Conservation (phyloP, 2,888 invertebrate species). For the Aelia acuminata region DNA sequence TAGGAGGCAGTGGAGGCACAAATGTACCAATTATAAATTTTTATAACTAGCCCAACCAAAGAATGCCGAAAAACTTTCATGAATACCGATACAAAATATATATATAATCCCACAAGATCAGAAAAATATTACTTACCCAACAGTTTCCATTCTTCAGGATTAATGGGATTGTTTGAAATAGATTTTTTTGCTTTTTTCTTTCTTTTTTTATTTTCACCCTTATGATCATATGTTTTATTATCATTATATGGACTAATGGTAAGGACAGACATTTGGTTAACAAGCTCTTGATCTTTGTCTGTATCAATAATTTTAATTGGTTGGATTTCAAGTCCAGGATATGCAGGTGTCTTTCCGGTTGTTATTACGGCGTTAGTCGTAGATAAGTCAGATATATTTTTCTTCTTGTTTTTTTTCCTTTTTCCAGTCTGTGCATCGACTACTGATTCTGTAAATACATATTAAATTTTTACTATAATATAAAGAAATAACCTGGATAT, state of each 20-base stretch:
- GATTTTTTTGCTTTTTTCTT: slow-evolving; percentile 62
- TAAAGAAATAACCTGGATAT: background rate
- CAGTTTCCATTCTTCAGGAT: slow-evolving; percentile 63
- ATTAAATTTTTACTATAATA: background rate
- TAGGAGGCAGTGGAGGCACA: no score
- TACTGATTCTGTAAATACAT: slow-evolving; percentile 44
- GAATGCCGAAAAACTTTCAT: background rate
- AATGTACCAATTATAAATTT: background rate
- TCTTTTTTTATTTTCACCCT: slow-evolving; percentile 59
- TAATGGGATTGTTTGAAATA: slow-evolving; percentile 52
- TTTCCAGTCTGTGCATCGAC: slow-evolving; percentile 35
- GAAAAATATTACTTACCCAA: slow-evolving; percentile 55
- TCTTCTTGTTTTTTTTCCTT: slow-evolving; percentile 62
- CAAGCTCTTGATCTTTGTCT: slow-evolving; percentile 57
- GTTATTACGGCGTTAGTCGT: slow-evolving; percentile 8
- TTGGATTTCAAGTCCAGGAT: slow-evolving; percentile 63
- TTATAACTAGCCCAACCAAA: background rate
- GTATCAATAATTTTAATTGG: slow-evolving; percentile 58
- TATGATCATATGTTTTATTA: slow-evolving; percentile 44
- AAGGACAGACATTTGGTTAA: slow-evolving; percentile 62
- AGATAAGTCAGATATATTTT: slow-evolving; percentile 36
- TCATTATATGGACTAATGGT: slow-evolving; percentile 63
- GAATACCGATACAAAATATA: background rate
- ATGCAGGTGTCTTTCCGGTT: slow-evolving; percentile 52
- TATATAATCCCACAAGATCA: background rate